phyloP scores from a whole-genome alignment of 2,888 invertebrate genomes.

The Lasius fuliginosus region DNA sequence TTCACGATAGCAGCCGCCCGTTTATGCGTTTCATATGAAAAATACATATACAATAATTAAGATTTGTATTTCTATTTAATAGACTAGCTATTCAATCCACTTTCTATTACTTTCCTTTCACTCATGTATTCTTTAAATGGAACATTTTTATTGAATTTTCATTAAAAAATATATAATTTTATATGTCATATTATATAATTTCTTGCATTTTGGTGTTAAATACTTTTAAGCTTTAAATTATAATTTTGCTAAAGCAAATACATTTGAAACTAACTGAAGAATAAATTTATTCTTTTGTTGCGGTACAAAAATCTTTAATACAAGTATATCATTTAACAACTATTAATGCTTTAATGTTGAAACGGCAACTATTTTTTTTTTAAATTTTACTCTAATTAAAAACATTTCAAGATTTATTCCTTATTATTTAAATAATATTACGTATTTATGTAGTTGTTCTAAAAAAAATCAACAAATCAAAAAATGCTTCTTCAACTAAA shows the following conservation, averaged over 20 bases:
- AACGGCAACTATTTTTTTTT: neutral
- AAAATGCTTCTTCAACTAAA: neutral
- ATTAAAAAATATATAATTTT: neutral
- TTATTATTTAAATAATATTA: constrained; percentile 1
- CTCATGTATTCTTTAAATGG: neutral
- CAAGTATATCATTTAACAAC: neutral
- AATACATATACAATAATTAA: constrained; percentile 18
- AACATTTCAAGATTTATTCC: neutral
- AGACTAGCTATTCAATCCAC: neutral
- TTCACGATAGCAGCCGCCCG: constrained; percentile 9
- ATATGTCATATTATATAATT: neutral
- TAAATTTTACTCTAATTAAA: neutral
- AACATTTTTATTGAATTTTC: constrained; percentile 6
- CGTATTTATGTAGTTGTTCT: neutral
- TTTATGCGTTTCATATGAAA: constrained; percentile 8
- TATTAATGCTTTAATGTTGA: neutral
- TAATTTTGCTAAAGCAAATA: neutral
- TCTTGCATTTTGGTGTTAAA: neutral
- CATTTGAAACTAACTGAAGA: no score
- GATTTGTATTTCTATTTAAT: constrained; percentile 13
- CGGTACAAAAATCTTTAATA: neutral
- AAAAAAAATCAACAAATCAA: neutral
- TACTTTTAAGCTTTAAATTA: neutral
- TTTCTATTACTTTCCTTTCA: neutral
- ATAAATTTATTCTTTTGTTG: no score